Evolutionary conservation across 2,888 invertebrate species (phyloP).

Genomic region (Ashinkailepas kermadecensis): DNA sequence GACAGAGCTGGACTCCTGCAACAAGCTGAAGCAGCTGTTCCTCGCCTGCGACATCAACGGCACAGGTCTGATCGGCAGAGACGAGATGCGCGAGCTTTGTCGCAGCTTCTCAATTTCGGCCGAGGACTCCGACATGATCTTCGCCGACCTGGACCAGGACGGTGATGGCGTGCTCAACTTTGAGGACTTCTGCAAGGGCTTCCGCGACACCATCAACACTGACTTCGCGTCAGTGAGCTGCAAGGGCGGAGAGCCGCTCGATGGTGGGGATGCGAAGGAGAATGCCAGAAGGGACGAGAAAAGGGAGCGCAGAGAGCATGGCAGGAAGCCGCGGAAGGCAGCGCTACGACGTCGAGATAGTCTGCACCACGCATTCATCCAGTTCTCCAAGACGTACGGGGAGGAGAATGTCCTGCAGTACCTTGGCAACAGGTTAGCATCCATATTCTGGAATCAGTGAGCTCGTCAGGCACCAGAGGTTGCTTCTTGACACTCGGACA

Average conservation of each 20-base stretch:
- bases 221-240: constrained; percentile 33
- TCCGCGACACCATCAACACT: constrained; percentile 42
- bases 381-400: constrained; percentile 40
- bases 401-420: constrained; percentile 38
- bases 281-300: background rate
- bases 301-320: background rate
- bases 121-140: constrained; percentile 46
- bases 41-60: constrained; percentile 44
- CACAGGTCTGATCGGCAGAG: constrained; percentile 45
- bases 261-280: constrained; percentile 19
- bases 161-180: constrained; percentile 49
- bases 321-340: background rate
- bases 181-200: constrained; percentile 48
- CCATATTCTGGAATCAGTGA: too few species aligned
- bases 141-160: constrained; percentile 48
- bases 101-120: constrained; percentile 43
- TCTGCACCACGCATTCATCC: constrained; percentile 39
- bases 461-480: too few species aligned
- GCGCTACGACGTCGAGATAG: constrained; percentile 37
- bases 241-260: constrained; percentile 33
- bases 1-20: background rate
- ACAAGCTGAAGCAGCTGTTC: constrained; percentile 43
- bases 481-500: too few species aligned
- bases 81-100: constrained; percentile 47
- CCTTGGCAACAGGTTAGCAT: constrained; percentile 34